Evolutionary conservation across 2,113 vertebrate genomes (phyloP).

Genomic region (Pluvianellus socialis): DNA sequence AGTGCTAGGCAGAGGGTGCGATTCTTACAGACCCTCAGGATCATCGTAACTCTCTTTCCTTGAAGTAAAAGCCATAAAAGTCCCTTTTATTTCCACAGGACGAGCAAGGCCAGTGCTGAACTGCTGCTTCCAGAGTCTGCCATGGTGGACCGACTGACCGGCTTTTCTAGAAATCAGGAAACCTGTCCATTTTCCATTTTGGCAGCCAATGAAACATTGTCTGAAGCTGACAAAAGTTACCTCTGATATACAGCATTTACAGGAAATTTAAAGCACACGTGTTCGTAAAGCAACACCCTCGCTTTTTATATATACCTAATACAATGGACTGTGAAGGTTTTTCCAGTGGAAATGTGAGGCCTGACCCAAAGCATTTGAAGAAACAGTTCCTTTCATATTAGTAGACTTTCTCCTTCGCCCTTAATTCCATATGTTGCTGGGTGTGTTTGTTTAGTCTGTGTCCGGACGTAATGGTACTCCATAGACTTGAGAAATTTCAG

Average conservation of each 20-base stretch:
- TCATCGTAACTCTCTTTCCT: neutral
- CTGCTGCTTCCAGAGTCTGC: neutral
- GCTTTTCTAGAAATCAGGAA: neutral
- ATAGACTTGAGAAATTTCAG: slow-evolving; percentile 49
- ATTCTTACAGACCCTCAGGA: neutral
- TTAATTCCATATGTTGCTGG: neutral
- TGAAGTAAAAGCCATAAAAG: neutral
- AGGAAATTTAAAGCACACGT: neutral
- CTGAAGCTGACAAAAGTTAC: neutral
- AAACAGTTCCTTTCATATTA: neutral
- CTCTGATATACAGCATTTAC: neutral
- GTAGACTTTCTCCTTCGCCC: neutral
- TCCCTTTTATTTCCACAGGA: neutral
- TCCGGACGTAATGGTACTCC: slow-evolving; percentile 9
- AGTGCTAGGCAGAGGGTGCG: neutral
- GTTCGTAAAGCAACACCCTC: neutral
- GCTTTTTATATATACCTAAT: neutral
- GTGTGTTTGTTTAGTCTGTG: slow-evolving; percentile 45
- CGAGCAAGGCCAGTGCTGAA: neutral
- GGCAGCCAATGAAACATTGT: neutral
- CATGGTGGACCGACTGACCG: accelerated
- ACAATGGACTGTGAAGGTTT: neutral
- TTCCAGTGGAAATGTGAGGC: neutral
- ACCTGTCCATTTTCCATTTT: neutral
- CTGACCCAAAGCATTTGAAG: neutral